A percentile compares a stretch with the other conserved stretches of the same genome.
Evolutionary conservation across 2,113 vertebrate species (phyloP).

Genomic region (Alouatta palliata): DNA sequence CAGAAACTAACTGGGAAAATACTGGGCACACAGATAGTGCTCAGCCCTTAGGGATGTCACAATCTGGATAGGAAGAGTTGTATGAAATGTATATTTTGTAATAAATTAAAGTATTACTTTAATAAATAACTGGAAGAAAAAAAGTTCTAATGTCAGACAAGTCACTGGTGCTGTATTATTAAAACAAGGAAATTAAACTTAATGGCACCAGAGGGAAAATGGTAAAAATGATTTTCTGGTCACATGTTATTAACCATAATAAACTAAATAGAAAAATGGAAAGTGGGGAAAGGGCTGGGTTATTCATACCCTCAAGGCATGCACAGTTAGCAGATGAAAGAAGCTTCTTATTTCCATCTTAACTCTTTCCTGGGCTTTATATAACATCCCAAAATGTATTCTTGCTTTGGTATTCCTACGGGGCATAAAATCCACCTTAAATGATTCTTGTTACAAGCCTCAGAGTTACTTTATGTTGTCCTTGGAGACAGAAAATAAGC

Average conservation of each 20-base stretch:
- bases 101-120: slow-evolving; percentile 50
- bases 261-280: slow-evolving; percentile 49
- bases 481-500: slow-evolving; percentile 78
- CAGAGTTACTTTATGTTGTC: slow-evolving; percentile 70
- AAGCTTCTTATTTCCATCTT: neutral
- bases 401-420: neutral
- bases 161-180: slow-evolving; percentile 31
- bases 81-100: slow-evolving; percentile 28
- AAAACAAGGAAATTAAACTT: slow-evolving; percentile 66
- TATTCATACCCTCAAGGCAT: slow-evolving; percentile 7
- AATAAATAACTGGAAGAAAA: slow-evolving; percentile 48
- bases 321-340: neutral
- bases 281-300: neutral
- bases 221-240: slow-evolving; percentile 67
- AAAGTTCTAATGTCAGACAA: slow-evolving; percentile 48
- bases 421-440: slow-evolving; percentile 52
- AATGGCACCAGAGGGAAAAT: slow-evolving; percentile 64
- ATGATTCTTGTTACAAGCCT: slow-evolving; percentile 45
- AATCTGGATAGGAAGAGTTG: neutral
- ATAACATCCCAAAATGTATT: neutral
- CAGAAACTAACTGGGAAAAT: neutral
- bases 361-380: slow-evolving; percentile 50
- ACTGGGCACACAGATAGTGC: neutral
- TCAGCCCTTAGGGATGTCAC: neutral
- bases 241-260: slow-evolving; percentile 71